Evolutionary conservation across 2,888 invertebrate genomes (phyloP).

Genomic region (Sycophila texana): DNA sequence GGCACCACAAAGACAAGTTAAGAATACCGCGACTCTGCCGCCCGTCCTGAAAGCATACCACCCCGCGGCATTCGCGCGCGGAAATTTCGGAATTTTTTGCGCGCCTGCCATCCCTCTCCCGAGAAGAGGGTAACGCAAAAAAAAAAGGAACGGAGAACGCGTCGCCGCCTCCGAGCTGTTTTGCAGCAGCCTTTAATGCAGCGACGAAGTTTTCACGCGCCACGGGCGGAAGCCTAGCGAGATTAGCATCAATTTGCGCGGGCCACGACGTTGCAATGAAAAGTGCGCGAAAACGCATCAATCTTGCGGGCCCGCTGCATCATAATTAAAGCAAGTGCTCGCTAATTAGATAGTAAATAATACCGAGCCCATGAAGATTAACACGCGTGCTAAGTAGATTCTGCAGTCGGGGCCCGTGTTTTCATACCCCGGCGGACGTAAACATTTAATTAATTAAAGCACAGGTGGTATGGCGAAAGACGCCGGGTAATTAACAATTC

Average conservation of each 20-base stretch:
- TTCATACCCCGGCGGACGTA: neutral
- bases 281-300: too few species aligned
- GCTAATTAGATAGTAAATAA: slow-evolving; percentile 44
- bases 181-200: too few species aligned
- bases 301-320: slow-evolving; percentile 12
- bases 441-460: too few species aligned
- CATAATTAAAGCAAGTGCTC: slow-evolving; percentile 44
- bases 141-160: too few species aligned
- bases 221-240: too few species aligned
- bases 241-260: too few species aligned
- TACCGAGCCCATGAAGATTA: slow-evolving; percentile 37
- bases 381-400: slow-evolving; percentile 3
- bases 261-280: too few species aligned
- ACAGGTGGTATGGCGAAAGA: too few species aligned
- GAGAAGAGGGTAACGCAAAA: too few species aligned
- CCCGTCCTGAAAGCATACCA: slow-evolving; percentile 70
- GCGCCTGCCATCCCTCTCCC: neutral
- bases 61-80: slow-evolving; percentile 64
- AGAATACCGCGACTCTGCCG: slow-evolving; percentile 66
- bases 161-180: too few species aligned
- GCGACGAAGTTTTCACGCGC: too few species aligned
- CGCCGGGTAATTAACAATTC: too few species aligned
- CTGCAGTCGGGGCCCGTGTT: neutral
- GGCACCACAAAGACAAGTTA: slow-evolving; percentile 62
- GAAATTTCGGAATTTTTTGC: neutral